phyloP scores from a whole-genome alignment of 2,113 vertebrate genomes.

The Monopterus albus region DNA sequence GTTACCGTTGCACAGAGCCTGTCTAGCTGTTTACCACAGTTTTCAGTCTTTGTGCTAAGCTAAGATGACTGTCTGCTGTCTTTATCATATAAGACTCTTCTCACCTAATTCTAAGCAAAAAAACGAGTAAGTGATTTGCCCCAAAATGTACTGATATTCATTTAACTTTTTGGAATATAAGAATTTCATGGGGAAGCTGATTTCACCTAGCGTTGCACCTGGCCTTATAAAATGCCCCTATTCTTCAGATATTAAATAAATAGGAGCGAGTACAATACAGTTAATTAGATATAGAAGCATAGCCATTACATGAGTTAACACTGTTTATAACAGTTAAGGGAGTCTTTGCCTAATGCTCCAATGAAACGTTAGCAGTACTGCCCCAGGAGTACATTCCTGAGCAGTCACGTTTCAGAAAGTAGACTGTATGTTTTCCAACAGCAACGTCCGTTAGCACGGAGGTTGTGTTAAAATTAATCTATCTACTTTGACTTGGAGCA shows the following conservation, averaged over 20 bases:
- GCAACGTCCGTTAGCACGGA: background rate
- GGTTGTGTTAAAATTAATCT: slow-evolving; percentile 31
- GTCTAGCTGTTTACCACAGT: no score
- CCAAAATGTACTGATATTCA: no score
- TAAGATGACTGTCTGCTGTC: no score
- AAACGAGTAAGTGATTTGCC: no score
- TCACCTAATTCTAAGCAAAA: no score
- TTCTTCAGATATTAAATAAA: background rate
- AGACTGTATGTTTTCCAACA: no score
- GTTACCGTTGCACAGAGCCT: no score
- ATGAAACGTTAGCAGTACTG: background rate
- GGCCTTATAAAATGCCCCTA: background rate
- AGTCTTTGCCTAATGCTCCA: background rate
- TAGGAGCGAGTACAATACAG: background rate
- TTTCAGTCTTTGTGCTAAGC: no score
- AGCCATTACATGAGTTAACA: background rate
- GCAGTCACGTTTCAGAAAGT: background rate
- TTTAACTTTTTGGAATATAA: background rate
- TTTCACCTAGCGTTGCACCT: background rate
- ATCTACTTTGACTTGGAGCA: slow-evolving; percentile 35
- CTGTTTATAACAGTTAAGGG: background rate
- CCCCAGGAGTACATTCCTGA: background rate
- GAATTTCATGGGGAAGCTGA: background rate
- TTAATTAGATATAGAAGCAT: no score
- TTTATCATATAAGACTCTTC: no score